These are phyloP conservation scores for Zootermopsis nevadensis DNA, from an alignment of 2,888 invertebrate species.

Conservation along the genomic window DNA sequence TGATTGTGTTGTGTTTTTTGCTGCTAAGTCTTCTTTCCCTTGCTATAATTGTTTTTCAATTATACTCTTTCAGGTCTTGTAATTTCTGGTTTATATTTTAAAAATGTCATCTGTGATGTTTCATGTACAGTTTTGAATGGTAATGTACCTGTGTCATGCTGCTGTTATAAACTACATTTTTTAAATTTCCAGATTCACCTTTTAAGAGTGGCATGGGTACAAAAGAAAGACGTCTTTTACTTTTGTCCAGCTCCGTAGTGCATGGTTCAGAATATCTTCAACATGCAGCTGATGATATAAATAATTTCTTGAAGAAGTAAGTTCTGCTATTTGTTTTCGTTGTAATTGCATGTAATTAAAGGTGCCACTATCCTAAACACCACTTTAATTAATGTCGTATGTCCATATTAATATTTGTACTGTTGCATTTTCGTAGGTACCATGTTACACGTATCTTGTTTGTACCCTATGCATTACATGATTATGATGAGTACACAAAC, in stretches of 20 bases:
- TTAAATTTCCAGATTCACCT: too few relatives aligned
- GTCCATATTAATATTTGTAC: background rate
- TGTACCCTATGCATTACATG: background rate
- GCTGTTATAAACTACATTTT: conserved; percentile 59
- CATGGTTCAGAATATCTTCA: conserved; percentile 75
- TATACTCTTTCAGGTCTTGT: too few relatives aligned
- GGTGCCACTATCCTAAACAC: background rate
- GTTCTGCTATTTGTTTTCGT: background rate
- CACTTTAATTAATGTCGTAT: too few relatives aligned
- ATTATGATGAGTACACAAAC: conserved; percentile 63
- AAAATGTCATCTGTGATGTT: too few relatives aligned
- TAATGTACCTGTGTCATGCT: too few relatives aligned
- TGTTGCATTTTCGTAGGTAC: conserved; percentile 65
- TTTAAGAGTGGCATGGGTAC: too few relatives aligned
- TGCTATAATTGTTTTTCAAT: too few relatives aligned
- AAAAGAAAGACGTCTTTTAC: conserved; percentile 61
- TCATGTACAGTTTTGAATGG: too few relatives aligned
- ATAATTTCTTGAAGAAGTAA: conserved; percentile 71
- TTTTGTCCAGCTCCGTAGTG: conserved; percentile 77
- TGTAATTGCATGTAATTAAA: background rate
- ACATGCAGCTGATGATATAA: conserved; percentile 74
- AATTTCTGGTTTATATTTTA: background rate
- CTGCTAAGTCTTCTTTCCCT: too few relatives aligned
- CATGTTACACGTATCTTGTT: conserved; percentile 61
- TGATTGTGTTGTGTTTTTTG: too few relatives aligned